Percentiles rank a stretch among this genome's conserved stretches.
Evolutionary conservation across 1,140 invertebrate species (phyloP).

Genomic region (Orussus abietinus): DNA sequence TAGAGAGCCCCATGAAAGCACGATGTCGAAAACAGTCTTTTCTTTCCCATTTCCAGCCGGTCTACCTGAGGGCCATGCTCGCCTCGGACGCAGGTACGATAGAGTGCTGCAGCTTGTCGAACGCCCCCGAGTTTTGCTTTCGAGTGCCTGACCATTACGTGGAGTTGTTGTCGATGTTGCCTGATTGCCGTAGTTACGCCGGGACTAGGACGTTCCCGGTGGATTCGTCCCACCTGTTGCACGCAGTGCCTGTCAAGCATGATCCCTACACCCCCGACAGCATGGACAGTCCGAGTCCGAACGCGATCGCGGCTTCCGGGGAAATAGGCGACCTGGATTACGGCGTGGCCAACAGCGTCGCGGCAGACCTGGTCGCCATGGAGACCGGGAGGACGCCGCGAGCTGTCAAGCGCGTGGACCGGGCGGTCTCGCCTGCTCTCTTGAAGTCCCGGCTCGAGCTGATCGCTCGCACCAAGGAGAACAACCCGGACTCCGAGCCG

Average conservation of each 20-base stretch:
- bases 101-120: slow-evolving; percentile 57
- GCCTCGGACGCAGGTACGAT: slow-evolving; percentile 74
- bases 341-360: slow-evolving; percentile 27
- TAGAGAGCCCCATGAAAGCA: too few species aligned
- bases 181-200: slow-evolving; percentile 43
- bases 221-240: slow-evolving; percentile 52
- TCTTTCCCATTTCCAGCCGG: slow-evolving; percentile 65
- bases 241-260: slow-evolving; percentile 54
- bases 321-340: slow-evolving; percentile 29
- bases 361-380: slow-evolving; percentile 16
- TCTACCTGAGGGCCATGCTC: slow-evolving; percentile 71
- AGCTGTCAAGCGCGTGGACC: slow-evolving; percentile 30
- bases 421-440: slow-evolving; percentile 58
- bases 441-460: slow-evolving; percentile 54
- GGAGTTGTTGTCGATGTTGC: slow-evolving; percentile 48
- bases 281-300: slow-evolving; percentile 69
- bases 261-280: slow-evolving; percentile 77
- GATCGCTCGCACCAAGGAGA: slow-evolving; percentile 30
- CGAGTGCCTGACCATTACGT: slow-evolving; percentile 52
- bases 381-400: slow-evolving; percentile 25
- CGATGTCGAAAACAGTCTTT: too few species aligned
- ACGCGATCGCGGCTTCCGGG: slow-evolving; percentile 44
- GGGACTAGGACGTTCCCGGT: slow-evolving; percentile 31
- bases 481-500: slow-evolving; percentile 6
- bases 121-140: slow-evolving; percentile 54